Evolutionary conservation across 2,888 invertebrate genomes (phyloP).

Genomic region (Clunio marinus): DNA sequence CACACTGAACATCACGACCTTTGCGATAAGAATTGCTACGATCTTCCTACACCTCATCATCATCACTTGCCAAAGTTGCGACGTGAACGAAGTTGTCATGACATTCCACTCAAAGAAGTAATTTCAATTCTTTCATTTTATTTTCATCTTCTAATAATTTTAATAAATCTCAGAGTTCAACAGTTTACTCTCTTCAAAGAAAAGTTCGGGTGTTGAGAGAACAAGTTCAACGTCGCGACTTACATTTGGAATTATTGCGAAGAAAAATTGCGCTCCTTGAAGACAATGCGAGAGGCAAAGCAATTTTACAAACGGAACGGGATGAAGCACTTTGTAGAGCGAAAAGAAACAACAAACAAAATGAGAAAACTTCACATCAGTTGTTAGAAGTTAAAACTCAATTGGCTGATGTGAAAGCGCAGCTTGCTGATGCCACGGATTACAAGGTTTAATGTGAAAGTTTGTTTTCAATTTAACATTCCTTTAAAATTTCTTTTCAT

Average conservation of each 20-base stretch:
- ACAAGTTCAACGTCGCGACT: conserved; percentile 84
- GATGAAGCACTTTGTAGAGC: conserved; percentile 65
- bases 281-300: conserved; percentile 62
- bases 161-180: conserved; percentile 63
- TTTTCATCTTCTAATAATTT: neutral
- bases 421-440: conserved; percentile 79
- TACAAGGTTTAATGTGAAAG: conserved; percentile 63
- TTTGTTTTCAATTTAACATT: conserved; percentile 33
- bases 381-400: conserved; percentile 77
- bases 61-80: conserved; percentile 62
- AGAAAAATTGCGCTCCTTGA: conserved; percentile 83
- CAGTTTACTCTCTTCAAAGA: conserved; percentile 86
- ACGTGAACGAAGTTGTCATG: conserved; percentile 74
- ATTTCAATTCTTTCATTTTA: conserved; percentile 19
- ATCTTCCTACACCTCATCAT: conserved; percentile 42
- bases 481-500: neutral
- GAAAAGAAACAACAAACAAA: conserved; percentile 77
- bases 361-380: conserved; percentile 76
- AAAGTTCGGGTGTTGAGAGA: conserved; percentile 80
- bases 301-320: conserved; percentile 61
- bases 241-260: conserved; percentile 83
- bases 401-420: conserved; percentile 77
- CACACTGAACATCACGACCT: conserved; percentile 46
- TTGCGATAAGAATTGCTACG: conserved; percentile 44
- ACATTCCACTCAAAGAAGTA: conserved; percentile 74